Conservation (phyloP, 2,113 vertebrate species). For the Diadophis punctatus region DNA sequence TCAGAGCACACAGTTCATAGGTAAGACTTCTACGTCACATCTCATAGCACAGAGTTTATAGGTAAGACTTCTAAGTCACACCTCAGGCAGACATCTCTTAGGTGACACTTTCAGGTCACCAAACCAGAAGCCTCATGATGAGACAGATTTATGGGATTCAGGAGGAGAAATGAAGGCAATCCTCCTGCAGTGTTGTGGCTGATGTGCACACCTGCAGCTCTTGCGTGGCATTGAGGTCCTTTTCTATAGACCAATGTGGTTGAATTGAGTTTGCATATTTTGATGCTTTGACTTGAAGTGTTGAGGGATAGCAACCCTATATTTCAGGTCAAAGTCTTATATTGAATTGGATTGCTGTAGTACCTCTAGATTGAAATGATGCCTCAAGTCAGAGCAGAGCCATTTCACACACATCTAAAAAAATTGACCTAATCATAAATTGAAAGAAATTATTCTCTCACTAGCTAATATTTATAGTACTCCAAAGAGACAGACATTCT, state of each 20-base stretch:
- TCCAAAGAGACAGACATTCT: not conserved
- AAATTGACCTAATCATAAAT: not conserved
- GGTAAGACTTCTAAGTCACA: not conserved
- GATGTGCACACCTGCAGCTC: not conserved
- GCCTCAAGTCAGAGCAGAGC: not conserved
- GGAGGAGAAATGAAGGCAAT: not conserved
- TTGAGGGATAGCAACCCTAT: not conserved
- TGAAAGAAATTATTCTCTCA: not conserved
- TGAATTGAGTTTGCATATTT: not conserved
- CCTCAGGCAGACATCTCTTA: not conserved
- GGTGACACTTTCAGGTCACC: not conserved
- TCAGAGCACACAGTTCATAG: too few relatives aligned
- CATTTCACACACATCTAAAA: not conserved
- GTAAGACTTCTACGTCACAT: not conserved
- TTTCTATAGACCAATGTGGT: not conserved
- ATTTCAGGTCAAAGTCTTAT: not conserved
- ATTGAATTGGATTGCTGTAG: not conserved
- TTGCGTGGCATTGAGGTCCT: not conserved
- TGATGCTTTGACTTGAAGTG: not conserved
- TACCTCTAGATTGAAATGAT: not conserved
- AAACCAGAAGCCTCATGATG: not conserved
- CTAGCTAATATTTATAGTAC: not conserved
- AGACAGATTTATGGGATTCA: not conserved
- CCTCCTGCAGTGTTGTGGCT: not conserved
- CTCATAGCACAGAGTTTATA: too few relatives aligned